Percentiles rank a stretch among this genome's conserved stretches.
Evolutionary conservation across 2,797 vertebrate genomes (phyloP).

Genomic region (Acanthiza pusilla): DNA sequence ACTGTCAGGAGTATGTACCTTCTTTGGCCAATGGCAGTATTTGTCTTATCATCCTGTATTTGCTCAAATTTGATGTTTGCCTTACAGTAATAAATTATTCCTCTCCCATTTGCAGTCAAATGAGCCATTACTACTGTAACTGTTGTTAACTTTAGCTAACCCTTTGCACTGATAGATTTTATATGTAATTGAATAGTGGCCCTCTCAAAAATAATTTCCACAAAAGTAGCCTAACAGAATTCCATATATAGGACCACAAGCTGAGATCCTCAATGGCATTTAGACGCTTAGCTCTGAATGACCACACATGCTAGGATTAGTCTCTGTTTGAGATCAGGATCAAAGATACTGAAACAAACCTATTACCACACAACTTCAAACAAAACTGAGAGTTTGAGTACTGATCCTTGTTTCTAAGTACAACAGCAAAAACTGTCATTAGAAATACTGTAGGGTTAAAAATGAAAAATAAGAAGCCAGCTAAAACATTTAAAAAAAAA

Average conservation of each 20-base stretch:
- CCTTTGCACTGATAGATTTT: not conserved
- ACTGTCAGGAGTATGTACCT: not conserved
- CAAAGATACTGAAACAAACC: not conserved
- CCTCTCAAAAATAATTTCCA: not conserved
- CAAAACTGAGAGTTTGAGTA: not conserved
- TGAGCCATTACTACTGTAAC: not conserved
- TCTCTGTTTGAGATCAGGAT: not conserved
- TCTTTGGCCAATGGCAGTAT: not conserved
- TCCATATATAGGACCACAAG: not conserved
- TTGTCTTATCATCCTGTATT: not conserved
- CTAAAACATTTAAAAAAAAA: not conserved
- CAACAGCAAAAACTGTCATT: not conserved
- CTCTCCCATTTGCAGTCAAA: not conserved
- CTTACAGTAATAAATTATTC: not conserved
- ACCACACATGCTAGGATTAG: not conserved
- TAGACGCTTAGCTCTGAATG: not conserved
- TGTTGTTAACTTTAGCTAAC: not conserved
- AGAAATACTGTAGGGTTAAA: not conserved
- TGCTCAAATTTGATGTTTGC: not conserved
- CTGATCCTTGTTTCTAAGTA: not conserved
- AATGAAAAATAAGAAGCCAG: not conserved
- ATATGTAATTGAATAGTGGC: fast-evolving
- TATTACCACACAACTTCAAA: not conserved
- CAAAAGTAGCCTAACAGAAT: not conserved
- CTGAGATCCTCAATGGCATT: not conserved